phyloP scores from a whole-genome alignment of 2,888 invertebrate species.

The Cyclophora albipunctata region DNA sequence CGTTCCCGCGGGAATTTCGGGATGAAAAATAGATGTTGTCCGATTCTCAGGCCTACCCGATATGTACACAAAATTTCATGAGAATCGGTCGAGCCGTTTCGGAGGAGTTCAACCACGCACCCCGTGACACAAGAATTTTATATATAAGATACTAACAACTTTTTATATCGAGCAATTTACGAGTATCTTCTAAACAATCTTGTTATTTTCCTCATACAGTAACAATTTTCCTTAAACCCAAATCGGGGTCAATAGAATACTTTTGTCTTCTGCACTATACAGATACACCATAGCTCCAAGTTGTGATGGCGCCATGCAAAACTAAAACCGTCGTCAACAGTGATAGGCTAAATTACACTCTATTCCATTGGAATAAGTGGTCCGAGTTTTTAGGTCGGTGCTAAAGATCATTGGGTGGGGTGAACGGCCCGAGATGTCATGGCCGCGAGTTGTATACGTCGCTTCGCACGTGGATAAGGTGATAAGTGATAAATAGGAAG shows the following conservation, averaged over 20 bases:
- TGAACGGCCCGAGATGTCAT: slow-evolving; percentile 64
- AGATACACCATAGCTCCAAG: background rate
- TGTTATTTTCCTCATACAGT: too few relatives aligned
- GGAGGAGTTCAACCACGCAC: too few relatives aligned
- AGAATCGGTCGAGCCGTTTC: too few relatives aligned
- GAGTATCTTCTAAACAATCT: too few relatives aligned
- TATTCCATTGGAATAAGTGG: slow-evolving; percentile 31
- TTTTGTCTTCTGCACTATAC: slow-evolving; percentile 9
- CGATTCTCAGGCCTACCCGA: too few relatives aligned
- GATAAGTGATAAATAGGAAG: slow-evolving; percentile 25
- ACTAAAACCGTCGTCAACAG: background rate
- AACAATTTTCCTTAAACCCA: too few relatives aligned
- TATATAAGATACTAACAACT: too few relatives aligned
- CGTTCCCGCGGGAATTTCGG: too few relatives aligned
- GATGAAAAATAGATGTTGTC: too few relatives aligned
- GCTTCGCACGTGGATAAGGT: slow-evolving; percentile 32
- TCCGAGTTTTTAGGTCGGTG: slow-evolving; percentile 41
- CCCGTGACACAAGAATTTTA: too few relatives aligned
- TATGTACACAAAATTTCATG: too few relatives aligned
- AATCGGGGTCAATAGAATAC: background rate
- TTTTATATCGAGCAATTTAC: too few relatives aligned
- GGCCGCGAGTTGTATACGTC: slow-evolving; percentile 35
- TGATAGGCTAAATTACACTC: slow-evolving; percentile 22
- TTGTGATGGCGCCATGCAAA: slow-evolving; percentile 12
- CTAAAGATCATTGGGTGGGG: slow-evolving; percentile 52